phyloP scores from a whole-genome alignment of 92 coral and sea anemone species.

The Paramuricea clavata region DNA sequence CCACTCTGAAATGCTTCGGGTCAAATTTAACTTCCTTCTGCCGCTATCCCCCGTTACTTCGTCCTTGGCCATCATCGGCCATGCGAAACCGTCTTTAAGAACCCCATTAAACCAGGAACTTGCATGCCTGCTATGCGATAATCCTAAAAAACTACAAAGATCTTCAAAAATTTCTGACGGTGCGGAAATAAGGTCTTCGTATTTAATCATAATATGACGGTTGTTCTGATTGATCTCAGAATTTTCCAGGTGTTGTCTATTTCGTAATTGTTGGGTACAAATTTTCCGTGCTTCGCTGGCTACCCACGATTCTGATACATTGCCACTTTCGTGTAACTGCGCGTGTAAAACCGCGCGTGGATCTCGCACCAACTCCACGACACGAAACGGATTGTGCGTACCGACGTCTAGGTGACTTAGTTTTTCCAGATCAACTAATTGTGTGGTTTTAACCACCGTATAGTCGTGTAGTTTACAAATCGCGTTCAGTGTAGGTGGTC shows the following conservation, averaged over 20 bases:
- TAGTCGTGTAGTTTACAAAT: conserved; percentile 85
- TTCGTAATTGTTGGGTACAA: conserved; percentile 79
- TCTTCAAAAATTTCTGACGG: conserved; percentile 88
- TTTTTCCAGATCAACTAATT: conserved; percentile 77
- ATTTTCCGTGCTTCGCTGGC: conserved; percentile 65
- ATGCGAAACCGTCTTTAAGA: conserved; percentile 57
- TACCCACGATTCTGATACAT: background rate
- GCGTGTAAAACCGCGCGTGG: conserved; percentile 91
- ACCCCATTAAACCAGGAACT: conserved; percentile 85
- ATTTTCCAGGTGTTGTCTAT: conserved; percentile 85
- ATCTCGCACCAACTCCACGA: conserved; percentile 91
- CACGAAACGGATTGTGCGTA: conserved; percentile 77
- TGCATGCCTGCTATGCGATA: conserved; percentile 71
- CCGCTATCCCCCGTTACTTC: background rate
- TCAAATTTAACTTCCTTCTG: conserved; percentile 9
- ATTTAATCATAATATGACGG: conserved; percentile 85
- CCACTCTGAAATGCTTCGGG: conserved; percentile 33
- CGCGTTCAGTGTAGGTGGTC: conserved; percentile 85
- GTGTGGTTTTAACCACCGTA: conserved; percentile 87
- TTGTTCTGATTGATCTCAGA: conserved; percentile 84
- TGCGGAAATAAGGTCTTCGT: conserved; percentile 86
- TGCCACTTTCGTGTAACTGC: conserved; percentile 48
- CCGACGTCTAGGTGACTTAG: conserved; percentile 78
- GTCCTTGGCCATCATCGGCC: background rate
- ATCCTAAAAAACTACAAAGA: conserved; percentile 80